Percentiles rank a stretch among this genome's conserved stretches.
Evolutionary conservation across 1,140 invertebrate species (phyloP).

Genomic region (Tetranychus urticae): DNA sequence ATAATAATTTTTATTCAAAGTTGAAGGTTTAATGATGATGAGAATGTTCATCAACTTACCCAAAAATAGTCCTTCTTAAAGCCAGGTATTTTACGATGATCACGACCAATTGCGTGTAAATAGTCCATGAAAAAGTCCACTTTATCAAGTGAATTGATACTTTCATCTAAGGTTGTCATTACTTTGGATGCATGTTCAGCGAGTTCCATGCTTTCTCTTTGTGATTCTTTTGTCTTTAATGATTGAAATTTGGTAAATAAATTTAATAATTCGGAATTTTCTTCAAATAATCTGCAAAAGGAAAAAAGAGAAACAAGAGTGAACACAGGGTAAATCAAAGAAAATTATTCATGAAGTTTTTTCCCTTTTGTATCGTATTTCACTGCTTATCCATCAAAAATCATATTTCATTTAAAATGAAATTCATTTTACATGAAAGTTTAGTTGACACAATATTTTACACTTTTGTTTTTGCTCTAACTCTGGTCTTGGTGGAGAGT

Average conservation of each 20-base stretch:
- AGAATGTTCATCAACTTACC: constrained; percentile 30
- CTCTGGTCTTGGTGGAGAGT: too few species aligned
- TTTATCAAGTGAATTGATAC: constrained; percentile 58
- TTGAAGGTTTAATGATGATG: too few species aligned
- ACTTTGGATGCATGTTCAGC: constrained; percentile 64
- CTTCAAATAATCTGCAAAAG: constrained; percentile 55
- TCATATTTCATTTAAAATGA: too few species aligned
- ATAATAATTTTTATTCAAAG: too few species aligned
- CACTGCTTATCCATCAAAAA: too few species aligned
- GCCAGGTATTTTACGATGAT: constrained; percentile 53
- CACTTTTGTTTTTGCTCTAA: too few species aligned
- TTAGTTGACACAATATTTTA: too few species aligned
- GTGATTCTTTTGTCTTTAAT: constrained; percentile 48
- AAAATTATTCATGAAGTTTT: not conserved
- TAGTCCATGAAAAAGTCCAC: constrained; percentile 57
- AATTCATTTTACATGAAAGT: too few species aligned
- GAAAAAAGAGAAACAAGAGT: not conserved
- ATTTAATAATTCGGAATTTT: constrained; percentile 47
- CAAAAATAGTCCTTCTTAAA: constrained; percentile 66
- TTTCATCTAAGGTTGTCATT: constrained; percentile 54
- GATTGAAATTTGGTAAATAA: constrained; percentile 57
- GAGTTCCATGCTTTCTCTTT: constrained; percentile 49
- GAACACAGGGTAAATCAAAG: too few species aligned
- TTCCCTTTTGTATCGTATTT: not conserved
- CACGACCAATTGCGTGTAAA: constrained; percentile 51